Conservation (phyloP, 2,888 invertebrate species). For the Allolobophora icterica region DNA sequence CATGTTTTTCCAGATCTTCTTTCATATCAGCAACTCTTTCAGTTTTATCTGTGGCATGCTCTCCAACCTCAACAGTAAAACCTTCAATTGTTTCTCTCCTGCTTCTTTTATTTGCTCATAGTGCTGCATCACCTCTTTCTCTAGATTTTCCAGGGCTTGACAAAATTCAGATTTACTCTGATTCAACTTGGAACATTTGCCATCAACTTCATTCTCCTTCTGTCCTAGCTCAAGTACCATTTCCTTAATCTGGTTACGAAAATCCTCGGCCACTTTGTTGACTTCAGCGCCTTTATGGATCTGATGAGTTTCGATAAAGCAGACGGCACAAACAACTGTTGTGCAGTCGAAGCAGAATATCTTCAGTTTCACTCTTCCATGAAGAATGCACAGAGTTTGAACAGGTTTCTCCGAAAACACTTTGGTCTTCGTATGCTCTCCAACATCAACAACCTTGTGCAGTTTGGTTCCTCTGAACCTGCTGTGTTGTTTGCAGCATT, state of each 20-base stretch:
- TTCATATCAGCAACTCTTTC: neutral
- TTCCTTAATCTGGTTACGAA: neutral
- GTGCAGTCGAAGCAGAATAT: constrained; percentile 3
- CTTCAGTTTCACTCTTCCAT: neutral
- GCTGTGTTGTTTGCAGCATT: neutral
- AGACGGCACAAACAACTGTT: neutral
- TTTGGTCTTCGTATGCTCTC: neutral
- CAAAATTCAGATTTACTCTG: neutral
- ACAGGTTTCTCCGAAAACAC: neutral
- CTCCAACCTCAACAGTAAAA: neutral
- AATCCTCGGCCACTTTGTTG: neutral
- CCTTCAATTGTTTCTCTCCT: neutral
- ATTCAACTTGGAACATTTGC: neutral
- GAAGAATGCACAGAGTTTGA: neutral
- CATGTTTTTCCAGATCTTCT: neutral
- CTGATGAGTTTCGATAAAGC: constrained; percentile 4
- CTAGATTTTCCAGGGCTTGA: neutral
- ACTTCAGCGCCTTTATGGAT: neutral
- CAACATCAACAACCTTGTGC: neutral
- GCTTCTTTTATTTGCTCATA: neutral
- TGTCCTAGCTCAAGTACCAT: neutral
- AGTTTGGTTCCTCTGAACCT: neutral
- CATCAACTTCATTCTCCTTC: neutral
- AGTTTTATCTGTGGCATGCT: neutral
- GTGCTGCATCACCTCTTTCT: neutral